Evolutionary conservation across 2,888 invertebrate species (phyloP).

Genomic region (Heliconius erato): DNA sequence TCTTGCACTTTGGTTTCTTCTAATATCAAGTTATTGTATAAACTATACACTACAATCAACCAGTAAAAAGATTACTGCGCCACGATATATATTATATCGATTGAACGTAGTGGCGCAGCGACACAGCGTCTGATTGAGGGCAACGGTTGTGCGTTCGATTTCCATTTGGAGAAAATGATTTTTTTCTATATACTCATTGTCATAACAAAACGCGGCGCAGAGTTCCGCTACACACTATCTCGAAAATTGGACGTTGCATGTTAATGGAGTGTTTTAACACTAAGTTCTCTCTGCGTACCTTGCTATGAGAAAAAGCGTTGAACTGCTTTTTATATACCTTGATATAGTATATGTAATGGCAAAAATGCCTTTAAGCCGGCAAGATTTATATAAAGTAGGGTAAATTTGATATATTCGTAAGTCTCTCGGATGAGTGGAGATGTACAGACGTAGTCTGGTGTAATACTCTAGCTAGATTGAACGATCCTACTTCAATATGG

Average conservation of each 20-base stretch:
- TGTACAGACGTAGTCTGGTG: slow-evolving; percentile 27
- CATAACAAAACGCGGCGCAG: not conserved
- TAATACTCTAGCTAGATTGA: slow-evolving; percentile 28
- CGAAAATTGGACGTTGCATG: not conserved
- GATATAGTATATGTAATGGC: not conserved
- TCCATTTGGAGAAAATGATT: not conserved
- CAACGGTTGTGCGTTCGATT: not conserved
- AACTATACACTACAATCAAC: no score
- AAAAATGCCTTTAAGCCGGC: slow-evolving; percentile 6
- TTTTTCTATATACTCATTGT: not conserved
- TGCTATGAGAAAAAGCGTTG: not conserved
- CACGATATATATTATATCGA: no score
- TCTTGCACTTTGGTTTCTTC: no score
- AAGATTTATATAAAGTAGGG: slow-evolving; percentile 26
- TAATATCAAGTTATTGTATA: not conserved
- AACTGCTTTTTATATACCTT: no score
- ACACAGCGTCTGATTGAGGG: no score
- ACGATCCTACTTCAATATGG: not conserved
- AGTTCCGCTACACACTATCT: not conserved
- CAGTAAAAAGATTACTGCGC: no score
- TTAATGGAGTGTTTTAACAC: not conserved
- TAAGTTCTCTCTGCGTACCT: not conserved
- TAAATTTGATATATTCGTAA: slow-evolving; percentile 28
- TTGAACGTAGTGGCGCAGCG: no score
- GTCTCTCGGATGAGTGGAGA: slow-evolving; percentile 17